Percentiles rank a stretch among this genome's conserved stretches.
Conservation (phyloP, 2,797 vertebrate genomes). For the Sardinella longiceps region DNA sequence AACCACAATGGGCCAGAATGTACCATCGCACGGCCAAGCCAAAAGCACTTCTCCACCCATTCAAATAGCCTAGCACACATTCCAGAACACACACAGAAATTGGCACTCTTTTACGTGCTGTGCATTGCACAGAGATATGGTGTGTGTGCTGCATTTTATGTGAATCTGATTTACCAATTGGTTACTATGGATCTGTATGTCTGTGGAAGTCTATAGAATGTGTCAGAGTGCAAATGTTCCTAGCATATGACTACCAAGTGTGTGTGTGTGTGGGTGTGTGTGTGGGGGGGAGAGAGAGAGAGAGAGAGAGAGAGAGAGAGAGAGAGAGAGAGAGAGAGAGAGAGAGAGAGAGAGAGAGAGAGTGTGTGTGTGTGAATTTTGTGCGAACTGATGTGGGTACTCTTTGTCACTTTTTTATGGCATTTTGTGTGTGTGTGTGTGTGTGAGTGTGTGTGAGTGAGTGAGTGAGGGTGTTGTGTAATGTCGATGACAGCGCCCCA, state of each 20-base stretch:
- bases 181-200: constrained; percentile 30
- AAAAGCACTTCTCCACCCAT: neutral
- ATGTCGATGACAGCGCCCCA: constrained; percentile 66
- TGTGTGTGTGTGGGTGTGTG: constrained; percentile 46
- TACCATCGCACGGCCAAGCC: constrained; percentile 32
- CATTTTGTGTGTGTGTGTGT: constrained; percentile 11
- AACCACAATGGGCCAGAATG: constrained; percentile 53
- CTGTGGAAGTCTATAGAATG: constrained; percentile 33
- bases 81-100: constrained; percentile 27
- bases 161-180: constrained; percentile 8
- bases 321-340: no score
- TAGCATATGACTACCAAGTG: constrained; percentile 12
- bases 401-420: neutral
- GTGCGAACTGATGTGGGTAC: constrained; percentile 11
- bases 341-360: no score
- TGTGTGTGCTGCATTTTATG: neutral
- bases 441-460: constrained; percentile 57
- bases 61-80: constrained; percentile 41
- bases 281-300: constrained; percentile 33
- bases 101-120: neutral
- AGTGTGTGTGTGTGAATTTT: constrained; percentile 47
- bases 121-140: neutral
- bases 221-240: neutral
- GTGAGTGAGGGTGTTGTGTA: constrained; percentile 68
- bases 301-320: no score